These are phyloP conservation scores for Himalopsyche kuldschensis DNA, from an alignment of 2,888 invertebrate species.

Conservation along the genomic window DNA sequence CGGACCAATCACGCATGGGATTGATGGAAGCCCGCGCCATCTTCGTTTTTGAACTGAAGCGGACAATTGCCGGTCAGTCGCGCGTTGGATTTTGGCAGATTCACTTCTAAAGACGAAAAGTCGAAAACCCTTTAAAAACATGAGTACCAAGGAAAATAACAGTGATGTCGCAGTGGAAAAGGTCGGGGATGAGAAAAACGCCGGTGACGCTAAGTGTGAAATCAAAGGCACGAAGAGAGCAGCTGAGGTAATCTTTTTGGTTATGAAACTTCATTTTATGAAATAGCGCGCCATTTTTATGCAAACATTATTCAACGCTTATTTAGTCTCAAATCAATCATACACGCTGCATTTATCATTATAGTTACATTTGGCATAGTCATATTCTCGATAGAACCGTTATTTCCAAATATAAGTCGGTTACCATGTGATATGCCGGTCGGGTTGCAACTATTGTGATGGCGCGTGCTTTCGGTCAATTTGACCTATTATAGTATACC, in stretches of 20 bases:
- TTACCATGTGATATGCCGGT: conserved; percentile 44
- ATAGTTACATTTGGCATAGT: background rate
- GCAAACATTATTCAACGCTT: conserved; percentile 43
- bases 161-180: conserved; percentile 83
- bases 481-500: background rate
- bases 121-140: conserved; percentile 47
- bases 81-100: conserved; percentile 66
- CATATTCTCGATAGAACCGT: background rate
- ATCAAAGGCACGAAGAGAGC: conserved; percentile 86
- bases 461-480: conserved; percentile 11
- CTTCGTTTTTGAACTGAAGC: conserved; percentile 81
- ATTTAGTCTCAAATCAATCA: background rate
- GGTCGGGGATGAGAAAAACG: conserved; percentile 74
- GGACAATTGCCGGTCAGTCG: conserved; percentile 69
- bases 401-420: conserved; percentile 40
- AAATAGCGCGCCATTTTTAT: conserved; percentile 61
- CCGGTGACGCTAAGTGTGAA: conserved; percentile 75
- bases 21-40: conserved; percentile 72
- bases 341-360: background rate
- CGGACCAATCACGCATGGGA: conserved; percentile 51
- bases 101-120: conserved; percentile 50
- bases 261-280: conserved; percentile 38
- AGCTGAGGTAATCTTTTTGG: conserved; percentile 71
- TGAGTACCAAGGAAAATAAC: conserved; percentile 81
- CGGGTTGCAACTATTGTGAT: conserved; percentile 22